Evolutionary conservation across 2,113 vertebrate genomes (phyloP).

Genomic region (Lamprotornis superbus): DNA sequence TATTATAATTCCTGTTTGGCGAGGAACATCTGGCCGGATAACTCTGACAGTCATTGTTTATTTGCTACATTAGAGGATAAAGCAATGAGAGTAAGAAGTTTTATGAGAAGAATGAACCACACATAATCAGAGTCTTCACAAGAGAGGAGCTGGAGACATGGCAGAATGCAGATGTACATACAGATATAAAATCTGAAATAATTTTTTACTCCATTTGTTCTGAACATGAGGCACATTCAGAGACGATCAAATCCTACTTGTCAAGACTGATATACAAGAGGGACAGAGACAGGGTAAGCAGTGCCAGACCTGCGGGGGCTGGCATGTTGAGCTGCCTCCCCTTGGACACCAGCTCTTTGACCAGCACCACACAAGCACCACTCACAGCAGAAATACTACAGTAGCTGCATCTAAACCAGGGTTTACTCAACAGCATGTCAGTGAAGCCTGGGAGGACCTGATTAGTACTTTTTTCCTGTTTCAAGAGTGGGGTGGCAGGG

Average conservation of each 20-base stretch:
- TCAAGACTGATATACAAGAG: not conserved
- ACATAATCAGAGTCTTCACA: not conserved
- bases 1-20: not conserved
- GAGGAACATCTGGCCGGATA: not conserved
- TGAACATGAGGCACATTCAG: not conserved
- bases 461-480: not conserved
- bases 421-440: not conserved
- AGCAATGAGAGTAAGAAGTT: not conserved
- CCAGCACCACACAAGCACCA: not conserved
- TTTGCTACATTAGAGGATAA: not conserved
- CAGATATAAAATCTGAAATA: not conserved
- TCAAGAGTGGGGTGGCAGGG: not conserved
- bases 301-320: not conserved
- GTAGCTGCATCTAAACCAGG: not conserved
- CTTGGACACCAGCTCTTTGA: rapidly evolving
- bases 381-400: not conserved
- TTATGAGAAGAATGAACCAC: not conserved
- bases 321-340: rapidly evolving
- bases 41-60: not conserved
- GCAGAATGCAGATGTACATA: not conserved
- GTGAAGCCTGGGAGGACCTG: not conserved
- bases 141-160: not conserved
- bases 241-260: not conserved
- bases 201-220: not conserved
- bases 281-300: not conserved